Base-by-base conservation (phyloP, 2,797 vertebrate species). In the Paratrypauchen microcephalus region DNA sequence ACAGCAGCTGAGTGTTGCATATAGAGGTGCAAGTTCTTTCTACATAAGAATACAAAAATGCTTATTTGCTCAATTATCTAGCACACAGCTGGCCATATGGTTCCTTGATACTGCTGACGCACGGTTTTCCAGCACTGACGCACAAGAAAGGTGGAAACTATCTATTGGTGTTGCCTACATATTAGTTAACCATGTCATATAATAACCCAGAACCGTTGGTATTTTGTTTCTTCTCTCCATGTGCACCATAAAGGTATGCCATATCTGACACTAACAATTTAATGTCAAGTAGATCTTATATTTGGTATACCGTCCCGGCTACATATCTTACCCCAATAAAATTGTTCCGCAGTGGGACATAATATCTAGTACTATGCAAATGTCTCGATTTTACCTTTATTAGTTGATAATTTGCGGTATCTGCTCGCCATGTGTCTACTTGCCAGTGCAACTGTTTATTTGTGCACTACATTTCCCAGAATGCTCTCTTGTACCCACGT, bases 81-180 rank as follows among this genome's bases (percentile, higher is more conserved):
- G 90, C 83, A 87, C 90, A 89, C 90, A 89, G 85, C 86, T 91
- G 87, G 81, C 71, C 79, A 78, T 74, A 55, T 76, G 76, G 84
- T 39, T 80, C 78, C 70, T 57, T 67, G 69, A 24, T 58, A n/a
- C 62, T 82, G 87, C 83, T 83, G 86, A 86, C 74, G 76, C 84
- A 77, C 57, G 59, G 65, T 66, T 76, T 72, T 73, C 21, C 71
- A 68, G 65, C 63, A 60, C 50, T 89, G 85, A 87, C 75, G 80
- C 77, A 75, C 21, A 6, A 9, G 5, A 54, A 19, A 74, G 68
- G 59, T 55, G 11, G 54, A 68, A 71, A 7, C 24, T 26, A 26
- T 26, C 24, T 36, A 36, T 36, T 7, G 32, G 32, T 72, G 76
- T 68, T 47, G 36, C 36, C 21, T 24, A 74, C 65, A 83, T 74